Conservation (phyloP, 2,888 invertebrate species). For the Hololepta plana region DNA sequence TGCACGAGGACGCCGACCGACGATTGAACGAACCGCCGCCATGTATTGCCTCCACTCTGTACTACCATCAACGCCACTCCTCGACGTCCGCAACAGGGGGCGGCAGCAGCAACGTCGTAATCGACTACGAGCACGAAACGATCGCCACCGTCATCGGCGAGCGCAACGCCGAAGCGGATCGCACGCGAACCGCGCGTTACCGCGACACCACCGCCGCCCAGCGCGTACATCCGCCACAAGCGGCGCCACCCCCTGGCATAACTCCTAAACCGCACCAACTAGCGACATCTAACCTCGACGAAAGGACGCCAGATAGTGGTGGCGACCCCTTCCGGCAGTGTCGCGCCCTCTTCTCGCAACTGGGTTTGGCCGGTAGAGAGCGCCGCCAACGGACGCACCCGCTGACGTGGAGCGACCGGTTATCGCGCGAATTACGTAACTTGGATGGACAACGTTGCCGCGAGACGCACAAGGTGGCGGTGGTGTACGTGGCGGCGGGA, state of each 20-base stretch:
- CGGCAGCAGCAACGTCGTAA: constrained; percentile 44
- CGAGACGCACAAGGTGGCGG: constrained; percentile 91
- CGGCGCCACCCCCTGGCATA: too few relatives aligned
- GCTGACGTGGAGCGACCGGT: constrained; percentile 70
- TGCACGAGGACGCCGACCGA: constrained; percentile 43
- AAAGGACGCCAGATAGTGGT: too few relatives aligned
- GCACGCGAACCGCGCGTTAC: constrained; percentile 55
- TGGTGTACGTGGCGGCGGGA: constrained; percentile 93
- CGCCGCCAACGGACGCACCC: constrained; percentile 70
- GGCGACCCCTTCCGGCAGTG: constrained; percentile 74
- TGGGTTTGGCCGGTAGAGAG: constrained; percentile 83
- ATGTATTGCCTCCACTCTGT: too few relatives aligned
- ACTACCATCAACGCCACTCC: background rate
- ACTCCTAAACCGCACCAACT: too few relatives aligned
- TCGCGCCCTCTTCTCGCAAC: constrained; percentile 75
- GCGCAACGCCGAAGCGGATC: constrained; percentile 65
- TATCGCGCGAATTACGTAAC: constrained; percentile 80
- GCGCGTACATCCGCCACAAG: background rate
- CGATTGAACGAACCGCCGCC: constrained; percentile 58
- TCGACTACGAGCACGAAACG: constrained; percentile 65
- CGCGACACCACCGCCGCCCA: constrained; percentile 55
- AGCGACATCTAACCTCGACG: too few relatives aligned
- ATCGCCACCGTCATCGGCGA: constrained; percentile 74
- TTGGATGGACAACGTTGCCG: constrained; percentile 82
- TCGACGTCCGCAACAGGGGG: constrained; percentile 13